Evolutionary conservation across 2,888 invertebrate genomes (phyloP), one percentile per base, ranked within the genome.

Genomic region (Luperina nickerlii): DNA sequence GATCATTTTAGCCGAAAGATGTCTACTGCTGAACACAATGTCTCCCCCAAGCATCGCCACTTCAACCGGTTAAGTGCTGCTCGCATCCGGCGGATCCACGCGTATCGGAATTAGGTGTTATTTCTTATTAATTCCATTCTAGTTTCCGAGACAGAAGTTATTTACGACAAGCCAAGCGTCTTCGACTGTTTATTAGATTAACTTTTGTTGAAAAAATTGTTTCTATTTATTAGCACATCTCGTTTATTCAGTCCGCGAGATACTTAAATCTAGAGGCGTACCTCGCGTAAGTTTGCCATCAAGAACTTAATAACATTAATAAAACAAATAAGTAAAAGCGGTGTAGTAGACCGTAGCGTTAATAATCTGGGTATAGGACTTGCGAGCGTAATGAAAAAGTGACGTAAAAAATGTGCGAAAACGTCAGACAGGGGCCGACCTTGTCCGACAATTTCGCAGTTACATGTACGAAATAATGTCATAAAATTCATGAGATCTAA

Each of bases 401-500:
- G 18, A 71, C 45, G 70, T 38, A 27, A 84, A 69, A 38, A 84
- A 69, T 42, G n/a, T 66, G 51, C n/a, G 38, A 78, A 70, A 79
- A 70, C 54, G 24, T 32, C 45, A 67, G 65, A 84, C 79, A 38
- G 51, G 18, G 60, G 1, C 18, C 8, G 63, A 63, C 63, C 32
- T 27, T 63, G 32, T 63, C 63, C 18, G 63, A 18, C 18, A 32
- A 32, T 9, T 18, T 60, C 51, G n/a, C 38, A 18, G 18, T 51
- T 45, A 65, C 9, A 66, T 24, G 24, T 51, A 20, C 15, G 42
- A 62, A 83, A 83, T 74, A 81, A 68, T 78, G 67, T 65, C 68
- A 51, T 80, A 85, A 81, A 82, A 65, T 85, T 65, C 51, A 80
- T 72, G 42, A 84, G 24, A 62, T 79, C 60, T 79, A 70, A 57